Conservation (phyloP, 2,797 vertebrate genomes). For the Spinus pinus region DNA sequence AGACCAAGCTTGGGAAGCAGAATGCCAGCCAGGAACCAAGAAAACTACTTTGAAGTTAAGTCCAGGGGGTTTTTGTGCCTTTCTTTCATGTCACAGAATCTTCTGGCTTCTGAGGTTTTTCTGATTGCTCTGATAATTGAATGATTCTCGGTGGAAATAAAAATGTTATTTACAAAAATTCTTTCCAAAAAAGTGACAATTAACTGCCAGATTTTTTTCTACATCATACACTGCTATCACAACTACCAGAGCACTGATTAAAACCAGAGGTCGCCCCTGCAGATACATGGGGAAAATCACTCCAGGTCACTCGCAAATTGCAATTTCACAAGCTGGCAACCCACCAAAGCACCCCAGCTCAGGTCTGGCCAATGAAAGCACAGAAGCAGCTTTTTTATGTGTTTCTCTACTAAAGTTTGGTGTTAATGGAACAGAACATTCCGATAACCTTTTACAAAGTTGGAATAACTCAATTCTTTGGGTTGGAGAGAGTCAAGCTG, state of each 20-base stretch:
- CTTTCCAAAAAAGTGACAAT: neutral
- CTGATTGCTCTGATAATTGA: slow-evolving; percentile 20
- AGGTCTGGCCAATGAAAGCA: neutral
- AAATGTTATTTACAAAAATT: neutral
- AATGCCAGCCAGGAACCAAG: neutral
- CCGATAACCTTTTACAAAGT: neutral
- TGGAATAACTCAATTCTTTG: neutral
- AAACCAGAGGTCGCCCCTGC: neutral
- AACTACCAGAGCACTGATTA: neutral
- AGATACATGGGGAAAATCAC: slow-evolving; percentile 6
- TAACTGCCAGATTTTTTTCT: neutral
- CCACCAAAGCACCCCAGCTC: neutral
- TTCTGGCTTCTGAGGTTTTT: neutral
- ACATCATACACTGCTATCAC: neutral
- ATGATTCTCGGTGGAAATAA: neutral
- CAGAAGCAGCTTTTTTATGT: neutral
- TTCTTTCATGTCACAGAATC: neutral
- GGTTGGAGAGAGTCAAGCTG: neutral
- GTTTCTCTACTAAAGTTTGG: neutral
- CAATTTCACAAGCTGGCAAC: neutral
- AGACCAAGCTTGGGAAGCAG: neutral
- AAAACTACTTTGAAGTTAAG: neutral
- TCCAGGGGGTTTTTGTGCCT: accelerated
- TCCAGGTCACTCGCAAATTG: neutral
- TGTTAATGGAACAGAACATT: neutral